Conservation (phyloP, 2,113 vertebrate genomes). For the Forbesichthys agassizii region DNA sequence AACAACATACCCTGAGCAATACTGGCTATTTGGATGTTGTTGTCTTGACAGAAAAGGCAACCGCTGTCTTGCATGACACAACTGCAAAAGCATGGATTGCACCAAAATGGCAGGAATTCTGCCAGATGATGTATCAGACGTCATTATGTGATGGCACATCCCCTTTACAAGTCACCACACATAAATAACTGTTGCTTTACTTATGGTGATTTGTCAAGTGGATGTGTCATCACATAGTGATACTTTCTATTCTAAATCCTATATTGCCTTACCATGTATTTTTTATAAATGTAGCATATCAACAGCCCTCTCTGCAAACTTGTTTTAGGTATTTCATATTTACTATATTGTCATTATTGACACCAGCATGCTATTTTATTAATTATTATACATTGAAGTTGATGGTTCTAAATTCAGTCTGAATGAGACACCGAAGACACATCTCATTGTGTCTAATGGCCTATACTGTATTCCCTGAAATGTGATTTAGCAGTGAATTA, state of each 20-base stretch:
- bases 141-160: constrained; percentile 2
- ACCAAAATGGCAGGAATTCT: constrained; percentile 5
- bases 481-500: too few relatives aligned
- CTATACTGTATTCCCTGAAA: too few relatives aligned
- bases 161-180: background rate
- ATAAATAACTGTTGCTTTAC: too few relatives aligned
- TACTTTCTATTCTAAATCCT: background rate
- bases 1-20: constrained; percentile 1
- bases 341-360: background rate
- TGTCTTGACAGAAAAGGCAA: background rate
- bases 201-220: too few relatives aligned
- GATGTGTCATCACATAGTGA: too few relatives aligned
- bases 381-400: background rate
- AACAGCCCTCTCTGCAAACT: too few relatives aligned
- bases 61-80: background rate
- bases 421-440: background rate
- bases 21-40: background rate
- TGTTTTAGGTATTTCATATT: background rate
- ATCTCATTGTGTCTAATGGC: too few relatives aligned
- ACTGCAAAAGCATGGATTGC: background rate
- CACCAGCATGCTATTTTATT: background rate
- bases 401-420: background rate
- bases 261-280: background rate
- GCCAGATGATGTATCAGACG: background rate
- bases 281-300: too few relatives aligned